Percentiles rank a stretch among this genome's conserved stretches.
Conservation (phyloP, 2,113 vertebrate genomes). For the Chaenocephalus aceratus region DNA sequence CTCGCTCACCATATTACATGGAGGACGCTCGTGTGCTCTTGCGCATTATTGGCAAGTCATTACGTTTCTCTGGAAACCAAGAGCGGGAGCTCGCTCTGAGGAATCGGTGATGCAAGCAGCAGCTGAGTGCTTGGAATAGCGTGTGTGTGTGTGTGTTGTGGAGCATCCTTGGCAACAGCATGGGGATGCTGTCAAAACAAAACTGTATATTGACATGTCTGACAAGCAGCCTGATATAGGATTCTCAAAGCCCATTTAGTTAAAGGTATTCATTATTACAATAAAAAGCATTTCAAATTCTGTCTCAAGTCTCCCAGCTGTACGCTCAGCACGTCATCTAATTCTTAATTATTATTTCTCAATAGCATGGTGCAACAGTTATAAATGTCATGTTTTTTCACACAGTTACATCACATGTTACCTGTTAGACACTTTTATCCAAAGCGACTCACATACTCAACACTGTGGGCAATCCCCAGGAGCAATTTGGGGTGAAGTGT, state of each 20-base stretch:
- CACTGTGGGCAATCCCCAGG: too few relatives aligned
- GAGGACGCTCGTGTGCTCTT: conserved; percentile 84
- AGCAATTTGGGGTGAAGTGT: too few relatives aligned
- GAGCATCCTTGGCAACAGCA: conserved; percentile 76
- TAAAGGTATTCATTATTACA: conserved; percentile 34
- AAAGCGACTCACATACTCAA: too few relatives aligned
- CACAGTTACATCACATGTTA: neutral
- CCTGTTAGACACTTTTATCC: too few relatives aligned
- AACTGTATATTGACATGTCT: conserved; percentile 64
- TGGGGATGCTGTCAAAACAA: conserved; percentile 73
- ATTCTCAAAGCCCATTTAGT: conserved; percentile 31
- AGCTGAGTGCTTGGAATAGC: conserved; percentile 81
- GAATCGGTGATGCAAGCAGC: conserved; percentile 81
- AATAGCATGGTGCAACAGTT: neutral
- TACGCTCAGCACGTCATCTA: neutral
- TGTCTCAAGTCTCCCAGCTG: neutral
- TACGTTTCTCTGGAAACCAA: conserved; percentile 85
- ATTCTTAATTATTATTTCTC: neutral
- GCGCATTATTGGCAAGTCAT: conserved; percentile 85
- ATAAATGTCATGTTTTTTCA: neutral
- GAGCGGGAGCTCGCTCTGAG: conserved; percentile 76
- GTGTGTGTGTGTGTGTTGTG: conserved; percentile 48
- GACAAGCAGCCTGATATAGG: conserved; percentile 35
- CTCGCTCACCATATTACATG: conserved; percentile 83
- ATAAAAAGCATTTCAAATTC: conserved; percentile 17